Evolutionary conservation across 2,113 vertebrate genomes (phyloP), one percentile per base, ranked within the genome.

Genomic region (Scomber scombrus): DNA sequence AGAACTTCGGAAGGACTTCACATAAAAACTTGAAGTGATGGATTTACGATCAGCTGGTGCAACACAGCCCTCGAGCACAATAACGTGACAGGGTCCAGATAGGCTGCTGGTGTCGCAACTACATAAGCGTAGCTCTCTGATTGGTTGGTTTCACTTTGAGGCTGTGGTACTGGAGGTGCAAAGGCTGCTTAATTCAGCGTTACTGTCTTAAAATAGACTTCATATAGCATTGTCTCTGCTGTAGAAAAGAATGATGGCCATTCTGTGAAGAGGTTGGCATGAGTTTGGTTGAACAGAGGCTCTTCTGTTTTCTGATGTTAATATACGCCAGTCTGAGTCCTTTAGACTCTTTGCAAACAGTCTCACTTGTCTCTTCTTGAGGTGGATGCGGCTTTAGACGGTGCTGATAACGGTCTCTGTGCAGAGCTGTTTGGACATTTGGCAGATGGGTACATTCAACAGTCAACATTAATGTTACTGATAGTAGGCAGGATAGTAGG

Each of bases 191-290:
- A 46, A 69, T 66, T 82, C 68, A 47, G 43, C 0, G 58, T 65
- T 12, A 40, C 34, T 40, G 67, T 61, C 52, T 82, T 61, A n/a
- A 82, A 80, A 76, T 71, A 82, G 69, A 82, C 68, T 75, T 78
- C 14, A 1, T 52, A 64, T 70, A 55, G 52, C 29, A 13, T 10
- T 23, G 12, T 65, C 57, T 26, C 60, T 49, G 57, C 51, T 45
- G 18, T 6, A 16, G 31, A 63, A 52, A 77, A 80, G 74, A 80
- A 90, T 51, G 82, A 21, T 1, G 26, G 18, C 5, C 47, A 57
- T 77, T 84, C 82, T 85, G 7, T 9, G 4, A 52, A 3, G 54
- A 21, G 50, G 46, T 58, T 72, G 56, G 68, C 11, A 7, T 80
- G 82, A 13, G 29, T 45, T 15, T 47, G 80, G 16, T 15, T 12